Conservation (phyloP, 2,888 invertebrate species). For the Cantharis rustica region DNA sequence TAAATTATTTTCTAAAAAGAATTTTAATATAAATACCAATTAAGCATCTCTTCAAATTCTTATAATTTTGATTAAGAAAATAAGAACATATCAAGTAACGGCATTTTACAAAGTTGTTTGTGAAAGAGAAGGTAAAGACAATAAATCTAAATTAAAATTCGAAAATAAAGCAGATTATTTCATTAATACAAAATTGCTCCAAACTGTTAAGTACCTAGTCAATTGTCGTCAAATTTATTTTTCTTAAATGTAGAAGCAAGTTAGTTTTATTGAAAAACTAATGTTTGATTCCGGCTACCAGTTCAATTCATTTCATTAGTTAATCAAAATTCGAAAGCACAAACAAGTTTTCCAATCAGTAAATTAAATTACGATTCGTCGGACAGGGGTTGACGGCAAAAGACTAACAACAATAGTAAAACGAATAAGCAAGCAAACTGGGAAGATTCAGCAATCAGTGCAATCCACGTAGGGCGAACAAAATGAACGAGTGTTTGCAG, state of each 20-base stretch:
- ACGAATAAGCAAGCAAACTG: conserved; percentile 20
- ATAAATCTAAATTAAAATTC: conserved; percentile 17
- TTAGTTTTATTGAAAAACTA: neutral
- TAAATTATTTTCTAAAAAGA: neutral
- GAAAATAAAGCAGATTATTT: conserved; percentile 8
- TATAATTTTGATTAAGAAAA: neutral
- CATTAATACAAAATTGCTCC: conserved; percentile 5
- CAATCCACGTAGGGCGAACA: conserved; percentile 19
- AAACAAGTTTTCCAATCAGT: conserved; percentile 36
- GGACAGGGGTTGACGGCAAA: conserved; percentile 24
- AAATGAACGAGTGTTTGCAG: conserved; percentile 30
- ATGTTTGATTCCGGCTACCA: neutral
- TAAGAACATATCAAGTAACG: neutral
- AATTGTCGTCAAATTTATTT: neutral
- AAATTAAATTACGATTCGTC: conserved; percentile 38
- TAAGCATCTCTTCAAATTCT: neutral
- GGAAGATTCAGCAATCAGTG: conserved; percentile 27
- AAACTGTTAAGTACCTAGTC: neutral
- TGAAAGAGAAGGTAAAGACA: conserved; percentile 5
- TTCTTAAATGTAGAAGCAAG: neutral
- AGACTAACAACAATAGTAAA: conserved; percentile 26
- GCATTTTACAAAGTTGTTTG: conserved; percentile 5
- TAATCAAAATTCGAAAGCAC: conserved; percentile 31
- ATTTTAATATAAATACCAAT: neutral
- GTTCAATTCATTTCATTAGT: conserved; percentile 12